Evolutionary conservation across 2,113 vertebrate species (phyloP).

Genomic region (Egretta garzetta): DNA sequence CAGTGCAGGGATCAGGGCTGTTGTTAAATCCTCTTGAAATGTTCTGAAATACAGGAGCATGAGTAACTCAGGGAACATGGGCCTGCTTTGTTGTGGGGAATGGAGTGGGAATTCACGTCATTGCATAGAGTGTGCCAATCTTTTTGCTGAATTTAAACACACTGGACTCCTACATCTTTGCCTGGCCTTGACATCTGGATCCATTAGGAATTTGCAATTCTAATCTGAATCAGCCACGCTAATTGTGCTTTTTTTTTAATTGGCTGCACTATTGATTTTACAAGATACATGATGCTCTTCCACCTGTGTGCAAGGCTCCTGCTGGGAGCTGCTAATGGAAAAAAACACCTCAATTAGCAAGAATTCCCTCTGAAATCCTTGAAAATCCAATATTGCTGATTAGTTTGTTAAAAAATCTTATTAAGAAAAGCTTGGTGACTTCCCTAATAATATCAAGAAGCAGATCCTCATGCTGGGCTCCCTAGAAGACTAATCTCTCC

Average conservation of each 20-base stretch:
- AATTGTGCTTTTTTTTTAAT: conserved; percentile 13
- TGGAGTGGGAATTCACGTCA: neutral
- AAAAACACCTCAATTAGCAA: conserved; percentile 57
- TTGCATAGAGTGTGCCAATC: neutral
- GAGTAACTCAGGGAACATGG: neutral
- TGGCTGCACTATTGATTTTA: conserved; percentile 56
- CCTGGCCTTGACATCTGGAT: conserved; percentile 13
- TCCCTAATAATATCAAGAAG: conserved; percentile 31
- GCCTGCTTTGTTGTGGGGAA: neutral
- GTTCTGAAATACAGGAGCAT: neutral
- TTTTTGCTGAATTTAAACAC: neutral
- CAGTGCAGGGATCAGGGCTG: neutral
- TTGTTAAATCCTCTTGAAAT: neutral
- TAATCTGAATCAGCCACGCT: conserved; percentile 25
- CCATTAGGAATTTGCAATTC: conserved; percentile 48
- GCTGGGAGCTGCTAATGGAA: conserved; percentile 53
- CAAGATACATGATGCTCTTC: conserved; percentile 4
- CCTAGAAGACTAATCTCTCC: conserved; percentile 1
- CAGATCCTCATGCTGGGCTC: conserved; percentile 17
- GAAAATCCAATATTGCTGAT: conserved; percentile 66
- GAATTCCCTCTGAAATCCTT: conserved; percentile 67
- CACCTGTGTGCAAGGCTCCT: conserved; percentile 39
- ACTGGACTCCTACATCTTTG: neutral
- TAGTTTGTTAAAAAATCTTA: conserved; percentile 62
- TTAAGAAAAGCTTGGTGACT: conserved; percentile 48